Conservation (phyloP, 2,797 vertebrate genomes). For the Falco rusticolus region DNA sequence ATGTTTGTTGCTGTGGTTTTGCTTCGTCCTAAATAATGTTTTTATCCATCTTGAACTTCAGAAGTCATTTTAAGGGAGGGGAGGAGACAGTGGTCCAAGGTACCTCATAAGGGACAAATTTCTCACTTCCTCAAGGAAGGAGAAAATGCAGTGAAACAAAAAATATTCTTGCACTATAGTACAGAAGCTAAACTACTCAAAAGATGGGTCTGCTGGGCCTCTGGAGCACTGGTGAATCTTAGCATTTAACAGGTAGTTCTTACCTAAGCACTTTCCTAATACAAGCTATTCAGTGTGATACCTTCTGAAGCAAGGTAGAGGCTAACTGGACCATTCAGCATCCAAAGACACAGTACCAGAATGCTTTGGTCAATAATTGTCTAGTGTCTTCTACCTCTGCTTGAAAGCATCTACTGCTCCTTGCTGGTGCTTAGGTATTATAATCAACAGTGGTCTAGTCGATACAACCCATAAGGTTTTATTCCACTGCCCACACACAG, state of each 20-base stretch:
- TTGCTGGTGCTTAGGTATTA: not conserved
- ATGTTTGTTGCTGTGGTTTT: not conserved
- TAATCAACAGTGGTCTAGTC: not conserved
- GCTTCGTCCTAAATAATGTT: not conserved
- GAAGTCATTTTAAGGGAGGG: not conserved
- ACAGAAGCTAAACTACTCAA: not conserved
- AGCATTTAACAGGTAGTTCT: not conserved
- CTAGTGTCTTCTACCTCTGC: not conserved
- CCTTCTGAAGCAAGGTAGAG: not conserved
- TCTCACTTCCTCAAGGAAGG: not conserved
- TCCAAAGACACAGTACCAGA: not conserved
- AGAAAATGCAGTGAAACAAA: not conserved
- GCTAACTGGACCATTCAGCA: fast-evolving
- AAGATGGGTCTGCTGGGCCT: not conserved
- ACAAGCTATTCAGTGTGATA: not conserved
- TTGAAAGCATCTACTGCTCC: not conserved
- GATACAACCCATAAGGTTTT: not conserved
- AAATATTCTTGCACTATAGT: not conserved
- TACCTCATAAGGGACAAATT: not conserved
- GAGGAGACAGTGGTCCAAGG: not conserved
- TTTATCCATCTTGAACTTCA: not conserved
- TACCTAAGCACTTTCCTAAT: not conserved
- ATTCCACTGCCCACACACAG: not conserved
- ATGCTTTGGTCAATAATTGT: not conserved
- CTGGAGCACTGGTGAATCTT: not conserved